Evolutionary conservation across 2,888 invertebrate genomes (phyloP), one percentile per base, ranked within the genome.

Genomic region (Meandrusa payeni): DNA sequence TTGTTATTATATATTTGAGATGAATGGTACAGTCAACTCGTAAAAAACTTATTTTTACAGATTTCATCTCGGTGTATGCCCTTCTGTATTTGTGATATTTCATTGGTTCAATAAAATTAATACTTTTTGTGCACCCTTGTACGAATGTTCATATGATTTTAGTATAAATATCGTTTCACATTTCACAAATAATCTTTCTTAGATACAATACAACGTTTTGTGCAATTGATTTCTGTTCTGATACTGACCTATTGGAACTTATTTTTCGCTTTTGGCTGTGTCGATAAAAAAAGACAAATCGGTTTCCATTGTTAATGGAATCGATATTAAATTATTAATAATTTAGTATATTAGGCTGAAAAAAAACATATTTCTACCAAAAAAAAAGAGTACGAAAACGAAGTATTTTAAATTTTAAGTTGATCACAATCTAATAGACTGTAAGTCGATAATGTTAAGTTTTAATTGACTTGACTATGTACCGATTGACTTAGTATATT

Each of bases 211-310:
- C n/a, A n/a, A n/a, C n/a, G n/a, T 33, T 20, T 17, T 13, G 22
- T 33, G 27, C 27, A 15, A 33, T 27, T 20, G 1, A 7, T 19
- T 17, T 26, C 7, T 5, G 13, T 24, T 34, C 2, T 13, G 34
- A 12, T 1, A 24, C 6, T 34, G 24, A 23, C 7, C 22, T 38
- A 5, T 22, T 29, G 12, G 3, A 29, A 12, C 4, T 7, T 12
- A 22, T 33, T 34, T 28, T 38, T 20, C 27, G 41, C 41, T 41
- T n/a, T 41, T 33, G 33, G 34, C 34, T 41, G 33, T 28, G 22
- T 34, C 19, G 13, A 33, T n/a, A n/a, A n/a, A n/a, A 20, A 33
- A 41, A 41, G 34, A 41, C 41, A 34, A 28, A 37, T 28, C 37
- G 27, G 19, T 28, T n/a, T 27, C 3, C 15, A 15, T 5, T 32